A percentile compares a stretch with the other conserved stretches of the same genome.
phyloP scores from a whole-genome alignment of 2,113 vertebrate genomes.

The Cavia porcellus region DNA sequence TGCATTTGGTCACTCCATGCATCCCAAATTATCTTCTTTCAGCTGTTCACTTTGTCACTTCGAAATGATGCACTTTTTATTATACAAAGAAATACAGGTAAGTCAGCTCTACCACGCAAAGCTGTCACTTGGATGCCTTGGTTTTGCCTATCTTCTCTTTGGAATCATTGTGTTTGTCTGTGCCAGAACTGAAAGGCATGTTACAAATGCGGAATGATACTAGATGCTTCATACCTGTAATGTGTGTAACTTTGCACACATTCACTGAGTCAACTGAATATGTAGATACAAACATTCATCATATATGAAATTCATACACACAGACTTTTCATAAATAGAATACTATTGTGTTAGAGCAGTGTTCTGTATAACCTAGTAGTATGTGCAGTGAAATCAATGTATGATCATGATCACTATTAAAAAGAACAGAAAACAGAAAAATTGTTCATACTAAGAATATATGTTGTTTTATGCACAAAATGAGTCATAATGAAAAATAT shows the following conservation, averaged over 20 bases:
- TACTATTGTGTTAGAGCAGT: not conserved
- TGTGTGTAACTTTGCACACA: not conserved
- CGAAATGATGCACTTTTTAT: slow-evolving; percentile 1
- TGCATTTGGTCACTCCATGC: not conserved
- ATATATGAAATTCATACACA: not conserved
- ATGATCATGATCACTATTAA: not conserved
- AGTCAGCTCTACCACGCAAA: not conserved
- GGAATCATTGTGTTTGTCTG: not conserved
- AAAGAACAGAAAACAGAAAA: slow-evolving; percentile 4
- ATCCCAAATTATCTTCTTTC: not conserved
- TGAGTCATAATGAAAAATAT: not conserved
- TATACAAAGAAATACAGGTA: not conserved
- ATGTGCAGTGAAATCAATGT: not conserved
- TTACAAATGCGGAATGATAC: not conserved
- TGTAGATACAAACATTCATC: not conserved
- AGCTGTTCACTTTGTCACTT: not conserved
- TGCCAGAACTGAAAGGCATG: not conserved
- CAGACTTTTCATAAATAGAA: not conserved
- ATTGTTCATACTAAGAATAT: not conserved
- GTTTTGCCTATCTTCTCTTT: not conserved
- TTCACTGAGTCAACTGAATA: not conserved
- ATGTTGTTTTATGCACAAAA: not conserved
- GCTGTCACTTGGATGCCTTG: slow-evolving; percentile 1
- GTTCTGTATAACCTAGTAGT: not conserved
- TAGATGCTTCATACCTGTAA: not conserved